Evolutionary conservation across 2,113 vertebrate species (phyloP).

Genomic region (Cygnus atratus): DNA sequence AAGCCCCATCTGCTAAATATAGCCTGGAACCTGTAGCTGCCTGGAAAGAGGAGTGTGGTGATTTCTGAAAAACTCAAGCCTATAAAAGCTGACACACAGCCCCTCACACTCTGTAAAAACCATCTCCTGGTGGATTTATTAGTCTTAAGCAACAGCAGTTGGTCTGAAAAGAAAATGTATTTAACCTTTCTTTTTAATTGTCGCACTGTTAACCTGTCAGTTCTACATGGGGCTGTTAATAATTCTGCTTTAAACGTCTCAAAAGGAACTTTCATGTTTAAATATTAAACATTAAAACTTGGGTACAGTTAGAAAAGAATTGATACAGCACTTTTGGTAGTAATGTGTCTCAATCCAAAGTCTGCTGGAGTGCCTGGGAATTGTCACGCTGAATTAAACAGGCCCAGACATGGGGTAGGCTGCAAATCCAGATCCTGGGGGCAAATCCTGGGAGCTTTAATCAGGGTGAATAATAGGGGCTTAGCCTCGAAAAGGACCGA

Average conservation of each 20-base stretch:
- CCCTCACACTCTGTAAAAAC: constrained; percentile 37
- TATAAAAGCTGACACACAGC: constrained; percentile 42
- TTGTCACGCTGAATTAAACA: background rate
- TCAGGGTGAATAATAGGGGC: background rate
- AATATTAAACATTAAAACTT: constrained; percentile 48
- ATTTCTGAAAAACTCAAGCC: constrained; percentile 36
- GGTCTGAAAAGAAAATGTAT: constrained; percentile 67
- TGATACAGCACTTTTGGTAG: background rate
- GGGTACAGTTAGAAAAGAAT: background rate
- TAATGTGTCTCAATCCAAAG: background rate
- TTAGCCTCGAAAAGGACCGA: background rate
- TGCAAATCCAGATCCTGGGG: background rate
- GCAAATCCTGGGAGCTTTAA: background rate
- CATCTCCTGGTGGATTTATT: constrained; percentile 63
- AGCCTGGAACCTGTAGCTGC: constrained; percentile 40
- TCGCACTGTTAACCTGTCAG: constrained; percentile 64
- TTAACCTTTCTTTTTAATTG: constrained; percentile 74
- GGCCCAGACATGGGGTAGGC: background rate
- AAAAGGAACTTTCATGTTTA: constrained; percentile 57
- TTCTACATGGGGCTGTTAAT: constrained; percentile 51
- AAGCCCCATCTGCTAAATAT: constrained; percentile 6
- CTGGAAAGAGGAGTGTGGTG: constrained; percentile 19
- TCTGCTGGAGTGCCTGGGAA: background rate
- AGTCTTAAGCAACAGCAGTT: constrained; percentile 65
- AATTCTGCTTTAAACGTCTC: constrained; percentile 38